Evolutionary conservation across 2,113 vertebrate species (phyloP).

Genomic region (Phalacrocorax carbo): DNA sequence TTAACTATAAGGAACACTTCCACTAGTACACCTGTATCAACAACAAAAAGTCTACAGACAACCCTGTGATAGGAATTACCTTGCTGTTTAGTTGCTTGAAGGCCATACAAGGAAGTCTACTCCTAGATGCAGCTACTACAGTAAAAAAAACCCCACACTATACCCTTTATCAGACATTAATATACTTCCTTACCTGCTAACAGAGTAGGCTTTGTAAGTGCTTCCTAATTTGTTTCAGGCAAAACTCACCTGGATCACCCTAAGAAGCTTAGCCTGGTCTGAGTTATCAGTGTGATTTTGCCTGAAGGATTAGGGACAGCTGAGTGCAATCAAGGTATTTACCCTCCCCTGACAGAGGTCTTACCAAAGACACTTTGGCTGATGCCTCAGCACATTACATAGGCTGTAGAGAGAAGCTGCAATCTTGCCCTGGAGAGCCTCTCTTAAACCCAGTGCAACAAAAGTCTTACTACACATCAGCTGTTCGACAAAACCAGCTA

Average conservation of each 20-base stretch:
- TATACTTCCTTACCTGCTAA: background rate
- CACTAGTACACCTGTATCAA: background rate
- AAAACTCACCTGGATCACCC: background rate
- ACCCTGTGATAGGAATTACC: background rate
- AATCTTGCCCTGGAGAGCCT: background rate
- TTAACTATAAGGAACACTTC: background rate
- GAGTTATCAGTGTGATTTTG: background rate
- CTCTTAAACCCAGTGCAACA: background rate
- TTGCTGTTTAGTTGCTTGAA: background rate
- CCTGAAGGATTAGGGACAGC: background rate
- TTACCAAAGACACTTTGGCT: rapidly evolving
- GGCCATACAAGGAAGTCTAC: background rate
- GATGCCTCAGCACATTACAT: background rate
- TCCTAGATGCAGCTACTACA: rapidly evolving
- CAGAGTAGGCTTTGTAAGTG: background rate
- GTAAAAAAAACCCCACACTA: rapidly evolving
- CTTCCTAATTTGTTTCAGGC: background rate
- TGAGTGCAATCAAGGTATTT: background rate
- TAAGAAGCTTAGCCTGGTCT: background rate
- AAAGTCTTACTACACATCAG: background rate
- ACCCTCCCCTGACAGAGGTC: background rate
- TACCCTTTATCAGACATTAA: rapidly evolving
- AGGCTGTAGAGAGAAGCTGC: background rate
- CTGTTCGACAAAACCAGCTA: background rate
- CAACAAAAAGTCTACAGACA: background rate